Percentiles rank a stretch among this genome's conserved stretches.
Conservation (phyloP, 2,113 vertebrate genomes). For the Myxocyprinus asiaticus region DNA sequence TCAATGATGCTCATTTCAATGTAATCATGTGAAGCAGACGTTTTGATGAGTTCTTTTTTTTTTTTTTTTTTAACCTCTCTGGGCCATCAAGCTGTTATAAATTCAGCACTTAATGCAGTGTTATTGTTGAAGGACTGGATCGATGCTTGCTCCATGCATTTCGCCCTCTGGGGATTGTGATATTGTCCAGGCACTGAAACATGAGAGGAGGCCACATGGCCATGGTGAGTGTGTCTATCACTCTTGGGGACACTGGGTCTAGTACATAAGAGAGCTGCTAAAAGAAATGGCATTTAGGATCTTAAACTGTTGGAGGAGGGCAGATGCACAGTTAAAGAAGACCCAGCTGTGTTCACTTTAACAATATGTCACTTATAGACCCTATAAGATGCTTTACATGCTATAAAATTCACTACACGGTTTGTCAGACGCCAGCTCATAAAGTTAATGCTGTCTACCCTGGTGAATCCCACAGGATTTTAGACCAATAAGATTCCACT, state of each 20-base stretch:
- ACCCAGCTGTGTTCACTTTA: not conserved
- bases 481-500: no score
- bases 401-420: not conserved
- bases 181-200: constrained; percentile 55
- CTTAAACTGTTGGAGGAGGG: not conserved
- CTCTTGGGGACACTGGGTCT: constrained; percentile 5
- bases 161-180: constrained; percentile 44
- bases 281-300: no score
- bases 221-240: constrained; percentile 33
- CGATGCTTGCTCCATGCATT: constrained; percentile 46
- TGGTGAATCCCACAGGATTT: not conserved
- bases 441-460: not conserved
- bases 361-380: not conserved
- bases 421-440: not conserved
- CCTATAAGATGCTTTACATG: constrained; percentile 20
- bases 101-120: constrained; percentile 6
- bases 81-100: constrained; percentile 5
- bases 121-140: constrained; percentile 52
- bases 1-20: not conserved
- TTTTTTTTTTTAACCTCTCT: not conserved
- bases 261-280: no score
- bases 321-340: not conserved
- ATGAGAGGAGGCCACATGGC: constrained; percentile 55
- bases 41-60: not conserved
- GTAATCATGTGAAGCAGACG: not conserved